Conservation (phyloP, 2,888 invertebrate species). For the Trichopria drosophilae region DNA sequence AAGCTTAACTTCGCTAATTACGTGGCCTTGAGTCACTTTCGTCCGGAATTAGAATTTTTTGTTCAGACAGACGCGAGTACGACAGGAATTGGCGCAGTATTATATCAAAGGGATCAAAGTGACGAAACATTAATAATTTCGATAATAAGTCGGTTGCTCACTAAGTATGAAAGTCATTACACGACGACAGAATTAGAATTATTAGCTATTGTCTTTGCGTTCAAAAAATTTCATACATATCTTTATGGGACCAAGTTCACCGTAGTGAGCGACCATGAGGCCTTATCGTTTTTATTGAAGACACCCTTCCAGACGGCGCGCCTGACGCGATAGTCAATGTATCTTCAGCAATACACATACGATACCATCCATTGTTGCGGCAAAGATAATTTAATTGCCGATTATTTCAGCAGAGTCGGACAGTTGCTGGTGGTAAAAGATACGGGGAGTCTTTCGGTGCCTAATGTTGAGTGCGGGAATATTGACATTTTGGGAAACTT, state of each 20-base stretch:
- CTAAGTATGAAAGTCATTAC: no score
- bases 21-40: neutral
- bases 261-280: conserved; percentile 8
- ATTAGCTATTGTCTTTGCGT: no score
- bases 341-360: conserved; percentile 13
- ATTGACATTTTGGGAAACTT: no score
- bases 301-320: conserved; percentile 5
- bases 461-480: no score
- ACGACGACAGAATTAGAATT: no score
- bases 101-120: conserved; percentile 3
- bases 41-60: neutral
- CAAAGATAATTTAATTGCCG: conserved; percentile 12
- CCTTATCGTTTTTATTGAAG: conserved; percentile 7
- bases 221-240: conserved; percentile 8
- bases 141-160: no score
- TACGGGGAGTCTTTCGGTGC: no score
- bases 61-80: conserved; percentile 3
- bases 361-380: conserved; percentile 11
- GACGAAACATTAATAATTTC: conserved; percentile 2
- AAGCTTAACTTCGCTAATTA: conserved; percentile 6
- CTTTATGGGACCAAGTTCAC: conserved; percentile 2
- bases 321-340: conserved; percentile 12
- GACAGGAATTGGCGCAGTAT: conserved; percentile 7
- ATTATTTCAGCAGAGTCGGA: no score
- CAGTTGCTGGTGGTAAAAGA: no score